phyloP scores from a whole-genome alignment of 2,888 invertebrate genomes.

The Aporophyla nigra region DNA sequence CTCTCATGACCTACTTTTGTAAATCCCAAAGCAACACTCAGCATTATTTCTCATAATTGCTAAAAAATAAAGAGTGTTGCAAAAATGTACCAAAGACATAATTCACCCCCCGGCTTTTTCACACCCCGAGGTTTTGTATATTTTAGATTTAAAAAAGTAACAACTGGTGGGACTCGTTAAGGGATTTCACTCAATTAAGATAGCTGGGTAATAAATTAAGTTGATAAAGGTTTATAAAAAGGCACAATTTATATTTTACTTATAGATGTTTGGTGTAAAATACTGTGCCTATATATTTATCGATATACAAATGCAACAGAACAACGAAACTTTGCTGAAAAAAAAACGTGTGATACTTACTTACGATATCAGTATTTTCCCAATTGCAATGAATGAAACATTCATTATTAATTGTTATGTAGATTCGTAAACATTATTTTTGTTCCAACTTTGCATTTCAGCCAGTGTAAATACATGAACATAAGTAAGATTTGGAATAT shows the following conservation, averaged over 20 bases:
- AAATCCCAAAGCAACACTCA: background rate
- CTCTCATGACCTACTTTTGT: background rate
- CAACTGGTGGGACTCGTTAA: slow-evolving; percentile 42
- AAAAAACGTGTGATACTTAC: too few relatives aligned
- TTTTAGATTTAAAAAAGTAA: slow-evolving; percentile 50
- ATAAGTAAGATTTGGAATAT: background rate
- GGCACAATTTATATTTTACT: background rate
- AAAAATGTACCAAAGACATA: slow-evolving; percentile 26
- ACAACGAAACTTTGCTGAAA: background rate
- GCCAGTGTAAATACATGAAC: background rate
- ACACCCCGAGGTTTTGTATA: slow-evolving; percentile 36
- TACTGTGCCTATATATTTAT: background rate
- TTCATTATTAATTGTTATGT: background rate
- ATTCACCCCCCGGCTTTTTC: slow-evolving; percentile 26
- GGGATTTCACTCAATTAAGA: slow-evolving; percentile 42
- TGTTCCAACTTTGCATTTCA: background rate
- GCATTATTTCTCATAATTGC: slow-evolving; percentile 14
- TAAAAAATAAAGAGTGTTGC: slow-evolving; percentile 40
- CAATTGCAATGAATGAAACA: background rate
- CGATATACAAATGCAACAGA: too few relatives aligned
- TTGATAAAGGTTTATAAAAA: slow-evolving; percentile 1
- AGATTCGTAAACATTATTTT: background rate
- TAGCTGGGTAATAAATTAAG: slow-evolving; percentile 38
- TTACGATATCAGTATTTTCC: too few relatives aligned
- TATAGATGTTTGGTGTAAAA: background rate